Conservation (phyloP, 2,113 vertebrate genomes). For the Dasyornis broadbenti region DNA sequence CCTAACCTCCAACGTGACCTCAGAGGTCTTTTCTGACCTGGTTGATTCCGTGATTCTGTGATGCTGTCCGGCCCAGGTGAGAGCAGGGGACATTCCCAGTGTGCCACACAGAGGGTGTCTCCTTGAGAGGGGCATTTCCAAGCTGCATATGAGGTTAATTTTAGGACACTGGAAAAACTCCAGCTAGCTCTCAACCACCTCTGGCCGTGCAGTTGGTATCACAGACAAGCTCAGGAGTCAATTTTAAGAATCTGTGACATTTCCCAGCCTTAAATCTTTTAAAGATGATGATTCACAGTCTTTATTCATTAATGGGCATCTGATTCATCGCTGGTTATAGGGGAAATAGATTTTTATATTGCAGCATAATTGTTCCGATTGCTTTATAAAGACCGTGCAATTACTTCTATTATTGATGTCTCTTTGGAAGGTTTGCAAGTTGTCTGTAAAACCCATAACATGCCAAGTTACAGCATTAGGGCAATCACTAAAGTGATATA, state of each 20-base stretch:
- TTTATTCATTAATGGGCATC: conserved; percentile 25
- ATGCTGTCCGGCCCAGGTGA: not conserved
- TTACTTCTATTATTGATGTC: conserved; percentile 25
- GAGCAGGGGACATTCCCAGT: not conserved
- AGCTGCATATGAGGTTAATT: not conserved
- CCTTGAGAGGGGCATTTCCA: not conserved
- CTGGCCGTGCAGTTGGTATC: not conserved
- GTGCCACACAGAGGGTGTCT: not conserved
- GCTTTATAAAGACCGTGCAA: conserved; percentile 15
- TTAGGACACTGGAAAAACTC: not conserved
- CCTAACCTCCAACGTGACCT: too few relatives aligned
- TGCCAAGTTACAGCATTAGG: not conserved
- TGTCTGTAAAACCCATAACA: not conserved
- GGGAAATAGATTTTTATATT: conserved; percentile 18
- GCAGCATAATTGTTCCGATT: conserved; percentile 2
- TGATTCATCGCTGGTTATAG: not conserved
- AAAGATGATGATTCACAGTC: conserved; percentile 1
- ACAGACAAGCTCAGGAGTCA: not conserved
- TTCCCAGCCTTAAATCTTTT: not conserved
- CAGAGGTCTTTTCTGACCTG: not conserved
- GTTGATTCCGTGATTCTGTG: not conserved
- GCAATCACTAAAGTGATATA: not conserved
- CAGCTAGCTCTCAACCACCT: not conserved
- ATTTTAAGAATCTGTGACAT: not conserved
- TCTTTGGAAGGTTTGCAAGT: not conserved